Base-by-base conservation (phyloP, 2,113 vertebrate genomes). In the Plecotus auritus region DNA sequence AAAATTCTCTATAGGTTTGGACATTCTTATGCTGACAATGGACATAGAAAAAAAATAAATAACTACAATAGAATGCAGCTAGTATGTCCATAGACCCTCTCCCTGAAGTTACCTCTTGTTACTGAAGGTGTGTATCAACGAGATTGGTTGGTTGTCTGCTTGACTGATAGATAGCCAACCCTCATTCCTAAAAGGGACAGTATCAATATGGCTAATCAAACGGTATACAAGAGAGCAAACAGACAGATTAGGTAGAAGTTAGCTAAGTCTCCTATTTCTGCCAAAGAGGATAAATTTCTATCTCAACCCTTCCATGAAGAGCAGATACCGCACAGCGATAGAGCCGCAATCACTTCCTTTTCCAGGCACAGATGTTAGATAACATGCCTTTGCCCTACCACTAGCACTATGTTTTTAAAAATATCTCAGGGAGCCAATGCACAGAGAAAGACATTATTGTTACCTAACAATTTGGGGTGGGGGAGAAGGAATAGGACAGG, bases 141-240 rank as follows among this genome's bases (percentile, higher is more conserved):
- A 84, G 83, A 94, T 1, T 49, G 77, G 87, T 76, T 54, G 28
- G 80, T n/a, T 88, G 49, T 56, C 91, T 70, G 32, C 67, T 28
- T 96, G 88, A 93, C 70, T 42, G 95, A 86, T 97, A 85, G 86
- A 8, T 49, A 69, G 56, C 86, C 74, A 89, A 73, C 22, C 56
- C 90, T 94, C 97, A 85, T 85, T 94, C 77, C 94, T 96, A 81
- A 82, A 88, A 94, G 13, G 30, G 66, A 95, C 87, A 64, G 64
- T 96, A 97, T 97, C 97, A 91, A 67, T 61, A 45, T 26, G 40
- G 69, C 83, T 73, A 84, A 96, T 95, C 95, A 96, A 93, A 95
- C 69, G 59, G 74, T 8, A 77, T 0, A 72, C 85, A 90, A 77
- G 85, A 95, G 77, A 93, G 82, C 90, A 85, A 92, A 72, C 17